Conservation (phyloP, 1,140 invertebrate species). For the Apis dorsata region DNA sequence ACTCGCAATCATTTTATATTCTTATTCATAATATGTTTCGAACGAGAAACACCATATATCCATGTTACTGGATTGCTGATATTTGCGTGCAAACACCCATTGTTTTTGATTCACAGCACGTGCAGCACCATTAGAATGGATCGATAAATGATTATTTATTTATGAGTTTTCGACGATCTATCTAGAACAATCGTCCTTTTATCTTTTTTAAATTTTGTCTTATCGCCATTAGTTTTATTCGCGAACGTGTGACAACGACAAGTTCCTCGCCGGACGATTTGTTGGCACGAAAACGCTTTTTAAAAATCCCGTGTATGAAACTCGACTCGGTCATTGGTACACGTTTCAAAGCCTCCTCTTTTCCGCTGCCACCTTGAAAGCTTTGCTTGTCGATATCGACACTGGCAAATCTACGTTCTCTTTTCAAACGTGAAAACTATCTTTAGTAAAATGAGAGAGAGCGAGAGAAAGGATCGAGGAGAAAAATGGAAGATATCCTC, state of each 20-base stretch:
- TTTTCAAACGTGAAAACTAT: neutral
- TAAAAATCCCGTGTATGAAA: neutral
- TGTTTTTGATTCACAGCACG: neutral
- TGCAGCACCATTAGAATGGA: neutral
- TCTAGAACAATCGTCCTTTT: neutral
- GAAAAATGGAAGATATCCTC: neutral
- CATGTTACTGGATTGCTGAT: neutral
- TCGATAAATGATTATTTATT: constrained; percentile 21
- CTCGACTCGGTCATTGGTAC: constrained; percentile 8
- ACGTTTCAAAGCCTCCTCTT: neutral
- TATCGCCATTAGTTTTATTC: neutral
- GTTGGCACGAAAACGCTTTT: constrained; percentile 18
- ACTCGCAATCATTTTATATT: no score
- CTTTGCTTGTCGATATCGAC: constrained; percentile 10
- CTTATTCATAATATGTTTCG: neutral
- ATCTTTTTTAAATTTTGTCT: neutral
- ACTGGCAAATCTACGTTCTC: neutral
- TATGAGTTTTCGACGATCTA: neutral
- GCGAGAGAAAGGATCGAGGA: no score
- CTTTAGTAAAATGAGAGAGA: no score
- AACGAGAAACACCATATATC: neutral
- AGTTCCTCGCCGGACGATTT: neutral
- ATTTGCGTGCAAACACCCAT: neutral
- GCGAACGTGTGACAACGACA: neutral
- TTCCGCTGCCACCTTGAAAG: neutral